Base-by-base conservation (phyloP, 2,113 vertebrate species). In the Lepidothrix coronata region DNA sequence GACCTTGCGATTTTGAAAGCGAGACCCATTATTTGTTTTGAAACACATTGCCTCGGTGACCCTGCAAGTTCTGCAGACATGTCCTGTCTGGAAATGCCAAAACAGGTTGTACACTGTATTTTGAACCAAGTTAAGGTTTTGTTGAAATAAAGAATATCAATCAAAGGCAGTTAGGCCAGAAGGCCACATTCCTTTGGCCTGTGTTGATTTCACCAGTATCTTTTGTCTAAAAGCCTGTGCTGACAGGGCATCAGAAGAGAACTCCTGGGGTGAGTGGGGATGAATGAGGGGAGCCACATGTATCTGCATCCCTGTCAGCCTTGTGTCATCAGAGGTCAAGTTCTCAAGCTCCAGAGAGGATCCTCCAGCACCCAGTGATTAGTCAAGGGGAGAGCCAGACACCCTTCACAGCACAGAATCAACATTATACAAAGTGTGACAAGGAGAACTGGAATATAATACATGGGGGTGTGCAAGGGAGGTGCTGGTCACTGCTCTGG, bases 81-180 rank as follows among this genome's bases (percentile, higher is more conserved):
- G 79, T 74, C 48, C 82, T 94, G 93, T 73, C 83, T 94, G 90
- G 85, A 94, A 96, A 91, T 93, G 85, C 88, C 92, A 62, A 94
- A 89, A 85, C 92, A 96, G 93, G 96, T 95, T 88, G 95, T 83
- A 78, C 30, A 0, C 73, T 92, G 10, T 84, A 90, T 84, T 95
- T 96, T 84, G 70, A 91, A 93, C 85, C 28, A 54, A 91, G 90
- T 86, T 93, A 94, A 94, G 61, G 79, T 93, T 94, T 93, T 96
- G 95, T 94, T 95, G 91, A 94, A 97, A 96, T 91, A 94, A 96
- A 82, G 92, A 93, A 41, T 94, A 95, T 95, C 95, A 94, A 24
- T 96, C 92, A 94, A 96, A 91, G 88, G 58, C 88, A 71, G 52
- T 52, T 85, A 79, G 95, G 90, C 85, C 93, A 96, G 92, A 95